These are phyloP conservation scores for Pseudotriccus pelzelni DNA, from an alignment of 2,797 vertebrate species.

Conservation along the genomic window DNA sequence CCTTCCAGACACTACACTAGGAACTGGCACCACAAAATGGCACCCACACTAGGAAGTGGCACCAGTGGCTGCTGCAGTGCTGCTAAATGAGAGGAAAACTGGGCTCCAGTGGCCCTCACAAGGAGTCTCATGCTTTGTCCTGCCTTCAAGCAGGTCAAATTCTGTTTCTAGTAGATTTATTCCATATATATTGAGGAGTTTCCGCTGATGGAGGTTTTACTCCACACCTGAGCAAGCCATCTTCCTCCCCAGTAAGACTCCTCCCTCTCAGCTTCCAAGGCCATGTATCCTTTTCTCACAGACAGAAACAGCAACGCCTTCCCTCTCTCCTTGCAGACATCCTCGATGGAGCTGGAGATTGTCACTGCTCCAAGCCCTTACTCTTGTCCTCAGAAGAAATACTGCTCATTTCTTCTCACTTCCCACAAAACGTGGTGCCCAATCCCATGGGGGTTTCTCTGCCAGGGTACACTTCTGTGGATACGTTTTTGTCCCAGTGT, in stretches of 20 bases:
- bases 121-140: neutral
- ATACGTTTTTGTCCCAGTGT: neutral
- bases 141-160: neutral
- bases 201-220: neutral
- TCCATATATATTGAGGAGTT: neutral
- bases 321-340: neutral
- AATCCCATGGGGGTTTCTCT: no score
- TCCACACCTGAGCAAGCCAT: neutral
- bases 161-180: neutral
- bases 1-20: neutral
- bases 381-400: neutral
- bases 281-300: neutral
- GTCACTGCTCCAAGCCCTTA: neutral
- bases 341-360: accelerated
- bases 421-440: no score
- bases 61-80: neutral
- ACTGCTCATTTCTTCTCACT: no score
- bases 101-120: neutral
- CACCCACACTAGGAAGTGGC: neutral
- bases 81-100: neutral
- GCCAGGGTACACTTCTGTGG: neutral
- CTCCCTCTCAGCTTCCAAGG: neutral
- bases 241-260: neutral
- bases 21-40: neutral
- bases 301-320: neutral